Percentiles rank a stretch among this genome's conserved stretches.
phyloP scores from a whole-genome alignment of 2,888 invertebrate species.

The Acrobeloides nanus region DNA sequence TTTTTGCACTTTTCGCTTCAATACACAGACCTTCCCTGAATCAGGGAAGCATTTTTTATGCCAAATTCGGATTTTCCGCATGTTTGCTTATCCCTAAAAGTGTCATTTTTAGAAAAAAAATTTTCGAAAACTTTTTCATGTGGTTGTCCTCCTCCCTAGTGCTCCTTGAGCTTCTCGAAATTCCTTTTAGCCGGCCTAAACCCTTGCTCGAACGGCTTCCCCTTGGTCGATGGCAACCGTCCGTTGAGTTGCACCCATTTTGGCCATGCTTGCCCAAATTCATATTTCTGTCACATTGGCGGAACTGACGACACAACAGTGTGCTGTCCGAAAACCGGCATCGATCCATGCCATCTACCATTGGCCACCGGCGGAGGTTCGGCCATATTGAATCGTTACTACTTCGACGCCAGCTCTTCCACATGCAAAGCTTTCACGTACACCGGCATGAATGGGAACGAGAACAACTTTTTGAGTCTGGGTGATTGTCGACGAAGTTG shows the following conservation, averaged over 20 bases:
- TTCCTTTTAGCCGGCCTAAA: too few relatives aligned
- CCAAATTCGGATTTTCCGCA: too few relatives aligned
- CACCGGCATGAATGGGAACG: conserved; percentile 24
- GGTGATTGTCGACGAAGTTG: conserved; percentile 18
- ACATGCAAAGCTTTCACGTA: conserved; percentile 21
- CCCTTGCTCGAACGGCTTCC: too few relatives aligned
- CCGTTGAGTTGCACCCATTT: not conserved
- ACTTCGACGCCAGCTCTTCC: conserved; percentile 14
- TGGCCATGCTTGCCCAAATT: conserved; percentile 5
- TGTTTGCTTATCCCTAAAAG: too few relatives aligned
- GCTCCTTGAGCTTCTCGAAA: too few relatives aligned
- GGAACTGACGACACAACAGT: conserved; percentile 11
- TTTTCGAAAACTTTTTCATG: too few relatives aligned
- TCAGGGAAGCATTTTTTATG: too few relatives aligned
- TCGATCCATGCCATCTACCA: conserved; percentile 14
- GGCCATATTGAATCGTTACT: conserved; percentile 18
- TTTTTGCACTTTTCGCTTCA: too few relatives aligned
- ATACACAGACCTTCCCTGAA: too few relatives aligned
- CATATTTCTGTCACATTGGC: conserved; percentile 13
- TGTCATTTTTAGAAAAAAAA: too few relatives aligned
- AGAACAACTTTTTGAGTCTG: conserved; percentile 24
- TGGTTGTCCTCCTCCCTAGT: too few relatives aligned
- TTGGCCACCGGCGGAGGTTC: conserved; percentile 15
- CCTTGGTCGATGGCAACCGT: too few relatives aligned
- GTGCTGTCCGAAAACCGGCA: conserved; percentile 9